Percentiles rank a stretch among this genome's conserved stretches.
Evolutionary conservation across 1,140 invertebrate genomes (phyloP).

Genomic region (Drosophila carrolli): DNA sequence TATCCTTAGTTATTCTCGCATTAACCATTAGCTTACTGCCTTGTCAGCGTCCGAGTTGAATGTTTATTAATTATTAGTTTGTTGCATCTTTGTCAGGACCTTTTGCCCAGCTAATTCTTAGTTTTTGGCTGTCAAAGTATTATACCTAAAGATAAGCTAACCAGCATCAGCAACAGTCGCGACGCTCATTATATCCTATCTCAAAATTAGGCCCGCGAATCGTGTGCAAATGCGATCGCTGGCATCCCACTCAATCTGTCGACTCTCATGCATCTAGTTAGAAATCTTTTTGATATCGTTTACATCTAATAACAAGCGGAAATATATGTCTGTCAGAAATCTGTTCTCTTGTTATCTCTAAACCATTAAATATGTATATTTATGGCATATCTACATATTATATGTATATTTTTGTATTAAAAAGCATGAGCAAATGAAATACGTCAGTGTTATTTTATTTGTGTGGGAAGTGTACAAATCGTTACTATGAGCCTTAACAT

Average conservation of each 20-base stretch:
- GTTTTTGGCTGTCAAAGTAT: slow-evolving; percentile 67
- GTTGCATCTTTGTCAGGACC: slow-evolving; percentile 40
- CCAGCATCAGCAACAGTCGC: slow-evolving; percentile 19
- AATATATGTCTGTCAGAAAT: slow-evolving; percentile 42
- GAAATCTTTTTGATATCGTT: slow-evolving; percentile 50
- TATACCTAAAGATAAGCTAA: slow-evolving; percentile 58
- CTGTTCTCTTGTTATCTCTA: slow-evolving; percentile 63
- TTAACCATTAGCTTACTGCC: slow-evolving; percentile 68
- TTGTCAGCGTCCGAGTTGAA: slow-evolving; percentile 62
- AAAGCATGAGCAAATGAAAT: slow-evolving; percentile 50
- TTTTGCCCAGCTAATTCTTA: slow-evolving; percentile 40
- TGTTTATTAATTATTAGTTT: slow-evolving; percentile 55
- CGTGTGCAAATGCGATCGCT: neutral
- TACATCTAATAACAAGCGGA: slow-evolving; percentile 39
- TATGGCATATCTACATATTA: slow-evolving; percentile 52
- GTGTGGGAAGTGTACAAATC: neutral
- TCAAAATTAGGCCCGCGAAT: slow-evolving; percentile 52
- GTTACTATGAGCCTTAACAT: neutral
- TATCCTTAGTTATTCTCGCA: slow-evolving; percentile 60
- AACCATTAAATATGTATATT: slow-evolving; percentile 56
- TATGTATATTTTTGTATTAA: slow-evolving; percentile 77
- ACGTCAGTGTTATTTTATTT: neutral
- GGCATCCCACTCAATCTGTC: slow-evolving; percentile 28
- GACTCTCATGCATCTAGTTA: slow-evolving; percentile 56
- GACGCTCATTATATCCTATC: slow-evolving; percentile 41